Base-by-base conservation (phyloP, 2,888 invertebrate genomes). In the Microctonus aethiopoides region DNA sequence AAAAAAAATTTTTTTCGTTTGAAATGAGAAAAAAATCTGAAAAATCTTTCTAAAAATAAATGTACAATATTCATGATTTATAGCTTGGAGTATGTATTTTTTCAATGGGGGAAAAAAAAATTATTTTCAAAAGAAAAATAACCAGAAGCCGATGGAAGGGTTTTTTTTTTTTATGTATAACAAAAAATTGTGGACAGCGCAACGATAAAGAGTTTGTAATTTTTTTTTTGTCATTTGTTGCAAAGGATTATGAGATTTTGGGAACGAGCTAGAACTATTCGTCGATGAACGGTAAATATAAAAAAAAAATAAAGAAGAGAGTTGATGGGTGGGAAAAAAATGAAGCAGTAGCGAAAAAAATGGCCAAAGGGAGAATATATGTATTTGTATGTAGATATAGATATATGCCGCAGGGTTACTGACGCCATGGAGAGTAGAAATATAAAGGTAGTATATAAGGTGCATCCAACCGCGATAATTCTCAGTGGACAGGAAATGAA, bases 401-500 rank as follows among this genome's bases (percentile, higher is more conserved):
- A 34, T 57, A 29, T 32, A 29, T 56, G 10, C 16, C 29, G n/a
- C 16, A n/a, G 52, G 51, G 59, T 16, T n/a, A 46, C 46, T 46
- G 16, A 46, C 16, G 46, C 46, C 9, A 26, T 13, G 52, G 32
- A 36, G 22, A 26, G 13, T 9, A 5, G 10, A 13, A 60, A n/a
- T 13, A 34, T 29, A 36, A 39, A 39, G 24, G 68, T 41, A 56
- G n/a, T n/a, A 24, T 59, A 62, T 68, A 51, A 63, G 64, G 51
- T 51, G 69, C 57, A 69, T 64, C 57, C 64, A 69, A 22, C 57
- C 64, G 59, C 72, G 71, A 71, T 76, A 72, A 73, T 76, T 73
- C 73, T 64, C 72, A 63, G 64, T 63, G 73, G 74, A 73, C 76
- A 73, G 76, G 76, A 76, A 76, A 76, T 74, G 76, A 76, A 76